Base-by-base conservation (phyloP, 2,797 vertebrate genomes). In the Syngnathus acus region DNA sequence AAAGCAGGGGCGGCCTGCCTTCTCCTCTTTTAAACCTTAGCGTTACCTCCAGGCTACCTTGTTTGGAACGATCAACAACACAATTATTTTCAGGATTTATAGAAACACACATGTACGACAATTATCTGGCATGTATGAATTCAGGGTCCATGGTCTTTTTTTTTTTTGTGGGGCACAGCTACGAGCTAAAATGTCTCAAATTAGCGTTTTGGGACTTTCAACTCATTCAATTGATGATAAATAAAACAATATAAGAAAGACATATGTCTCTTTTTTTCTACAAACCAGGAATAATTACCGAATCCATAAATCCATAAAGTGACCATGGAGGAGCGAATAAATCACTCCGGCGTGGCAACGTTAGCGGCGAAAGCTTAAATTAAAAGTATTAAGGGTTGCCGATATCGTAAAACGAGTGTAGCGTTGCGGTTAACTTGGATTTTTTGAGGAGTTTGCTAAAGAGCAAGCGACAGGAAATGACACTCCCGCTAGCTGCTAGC, bases 381-480 rank as follows among this genome's bases (percentile, higher is more conserved):
- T 62, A 45, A 62, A 55, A 58, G 13, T 8, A 13, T 45, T 47
- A 9, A 40, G 19, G 1, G 38, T 60, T 1, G 8, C 3, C 37
- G 19, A 4, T 23, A 26, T 32, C 14, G 16, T 16, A 23, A 21
- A 62, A 45, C 21, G 6, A 45, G 6, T 16, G 9, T 9, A 10
- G 1, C 4, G 23, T 45, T 26, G 13, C 14, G 8, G 23, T 47
- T 43, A 16, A 45, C 13, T 62, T 17, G 6, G n/a, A 43, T 16
- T 58, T 37, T 37, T 45, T 62, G n/a, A 59, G n/a, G 39, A 72
- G 45, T 76, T 78, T 68, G 64, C 70, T 65, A 62, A 58, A 64
- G 57, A 72, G 72, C 72, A 75, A 69, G 68, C 77, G 82, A 69
- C 88, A 88, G 87, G 85, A 87, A 89, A 87, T 84, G 81, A 86